Evolutionary conservation across 2,888 invertebrate genomes (phyloP).

Genomic region (Agapostemon virescens): DNA sequence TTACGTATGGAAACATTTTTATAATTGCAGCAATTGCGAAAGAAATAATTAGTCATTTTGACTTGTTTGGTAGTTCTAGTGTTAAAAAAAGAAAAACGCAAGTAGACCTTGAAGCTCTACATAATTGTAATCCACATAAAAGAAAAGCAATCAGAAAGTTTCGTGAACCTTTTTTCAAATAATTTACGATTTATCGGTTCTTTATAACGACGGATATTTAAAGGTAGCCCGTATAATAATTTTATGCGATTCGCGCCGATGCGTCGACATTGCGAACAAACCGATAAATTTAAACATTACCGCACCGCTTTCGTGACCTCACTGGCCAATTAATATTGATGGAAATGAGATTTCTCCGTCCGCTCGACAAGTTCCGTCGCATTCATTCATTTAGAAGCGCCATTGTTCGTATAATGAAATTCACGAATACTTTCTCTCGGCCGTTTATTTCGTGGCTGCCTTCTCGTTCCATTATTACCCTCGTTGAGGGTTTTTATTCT

Average conservation of each 20-base stretch:
- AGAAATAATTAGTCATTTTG: too few relatives aligned
- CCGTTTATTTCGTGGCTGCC: constrained; percentile 46
- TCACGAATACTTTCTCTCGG: constrained; percentile 45
- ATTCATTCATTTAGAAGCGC: constrained; percentile 37
- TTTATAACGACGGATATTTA: not conserved
- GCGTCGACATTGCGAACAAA: not conserved
- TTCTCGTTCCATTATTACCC: constrained; percentile 45
- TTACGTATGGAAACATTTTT: too few relatives aligned
- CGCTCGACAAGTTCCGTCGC: constrained; percentile 46
- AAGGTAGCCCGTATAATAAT: not conserved
- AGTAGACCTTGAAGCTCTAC: too few relatives aligned
- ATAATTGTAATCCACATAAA: not conserved
- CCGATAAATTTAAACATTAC: not conserved
- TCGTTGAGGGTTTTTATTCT: constrained; percentile 51
- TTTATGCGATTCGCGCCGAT: not conserved
- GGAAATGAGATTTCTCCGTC: not conserved
- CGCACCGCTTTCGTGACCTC: not conserved
- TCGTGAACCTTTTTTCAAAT: not conserved
- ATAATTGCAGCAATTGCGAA: too few relatives aligned
- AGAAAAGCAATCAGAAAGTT: not conserved
- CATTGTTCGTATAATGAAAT: constrained; percentile 56
- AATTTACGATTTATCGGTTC: not conserved
- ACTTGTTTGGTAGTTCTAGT: too few relatives aligned
- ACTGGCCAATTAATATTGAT: not conserved
- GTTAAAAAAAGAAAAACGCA: not conserved